phyloP scores from a whole-genome alignment of 2,113 vertebrate species.

The Acanthochromis polyacanthus region DNA sequence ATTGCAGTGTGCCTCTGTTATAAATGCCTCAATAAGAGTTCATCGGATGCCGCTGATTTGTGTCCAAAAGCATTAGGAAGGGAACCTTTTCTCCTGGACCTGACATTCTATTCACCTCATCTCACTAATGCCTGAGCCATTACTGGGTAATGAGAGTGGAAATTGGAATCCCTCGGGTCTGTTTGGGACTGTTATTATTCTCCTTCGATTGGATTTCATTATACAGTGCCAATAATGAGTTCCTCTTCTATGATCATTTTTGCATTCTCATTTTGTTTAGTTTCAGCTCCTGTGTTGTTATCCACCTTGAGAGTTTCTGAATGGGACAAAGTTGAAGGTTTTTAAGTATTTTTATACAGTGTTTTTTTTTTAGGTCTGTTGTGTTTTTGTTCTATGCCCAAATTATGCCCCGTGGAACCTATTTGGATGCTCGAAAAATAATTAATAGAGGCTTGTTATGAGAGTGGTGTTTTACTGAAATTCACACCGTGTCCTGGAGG shows the following conservation, averaged over 20 bases:
- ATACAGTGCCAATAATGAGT: conserved; percentile 61
- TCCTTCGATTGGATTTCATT: conserved; percentile 64
- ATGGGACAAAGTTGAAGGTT: conserved; percentile 54
- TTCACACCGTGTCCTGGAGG: conserved; percentile 10
- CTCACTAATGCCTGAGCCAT: conserved; percentile 65
- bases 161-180: conserved; percentile 66
- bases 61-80: conserved; percentile 66
- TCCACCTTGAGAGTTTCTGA: conserved; percentile 47
- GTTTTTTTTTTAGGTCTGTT: conserved; percentile 41
- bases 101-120: conserved; percentile 55
- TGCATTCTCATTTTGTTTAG: conserved; percentile 53
- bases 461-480: conserved; percentile 30
- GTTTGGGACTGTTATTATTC: conserved; percentile 67
- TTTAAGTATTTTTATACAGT: conserved; percentile 54
- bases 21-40: conserved; percentile 50
- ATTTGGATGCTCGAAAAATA: conserved; percentile 49
- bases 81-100: conserved; percentile 50
- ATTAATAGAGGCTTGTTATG: conserved; percentile 42
- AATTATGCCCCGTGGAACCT: conserved; percentile 59
- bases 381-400: conserved; percentile 54
- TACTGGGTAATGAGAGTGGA: conserved; percentile 72
- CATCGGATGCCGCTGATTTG: conserved; percentile 51
- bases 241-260: conserved; percentile 60
- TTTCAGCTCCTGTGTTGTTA: conserved; percentile 29
- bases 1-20: conserved; percentile 52